Conservation (phyloP, 2,888 invertebrate species). For the Adineta ricciae region DNA sequence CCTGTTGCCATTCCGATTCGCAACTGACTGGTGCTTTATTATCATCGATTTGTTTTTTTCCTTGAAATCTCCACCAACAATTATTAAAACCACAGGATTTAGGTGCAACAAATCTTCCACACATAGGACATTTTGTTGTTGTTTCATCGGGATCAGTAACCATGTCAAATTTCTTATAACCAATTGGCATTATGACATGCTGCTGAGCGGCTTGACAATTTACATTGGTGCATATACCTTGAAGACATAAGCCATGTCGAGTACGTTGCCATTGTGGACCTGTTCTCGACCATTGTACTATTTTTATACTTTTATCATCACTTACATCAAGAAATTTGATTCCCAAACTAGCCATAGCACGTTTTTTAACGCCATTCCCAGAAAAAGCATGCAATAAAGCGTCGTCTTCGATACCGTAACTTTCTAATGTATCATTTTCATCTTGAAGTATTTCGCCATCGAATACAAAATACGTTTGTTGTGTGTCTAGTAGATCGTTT, state of each 20-base stretch:
- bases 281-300: background rate
- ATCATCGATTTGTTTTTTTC: background rate
- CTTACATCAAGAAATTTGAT: background rate
- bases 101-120: background rate
- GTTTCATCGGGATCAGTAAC: background rate
- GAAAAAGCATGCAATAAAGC: too few species aligned
- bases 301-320: background rate
- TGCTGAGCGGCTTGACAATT: too few species aligned
- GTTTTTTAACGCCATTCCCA: too few species aligned
- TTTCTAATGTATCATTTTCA: too few species aligned
- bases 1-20: background rate
- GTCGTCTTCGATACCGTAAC: too few species aligned
- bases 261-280: background rate
- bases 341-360: too few species aligned
- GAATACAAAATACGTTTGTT: too few species aligned
- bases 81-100: background rate
- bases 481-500: too few species aligned
- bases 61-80: background rate
- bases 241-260: background rate
- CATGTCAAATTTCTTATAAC: background rate
- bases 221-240: too few species aligned
- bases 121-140: background rate
- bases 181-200: background rate
- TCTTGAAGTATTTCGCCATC: too few species aligned
- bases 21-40: background rate